A percentile compares a stretch with the other conserved stretches of the same genome.
Conservation (phyloP, 2,113 vertebrate species). For the Rutilus rutilus region DNA sequence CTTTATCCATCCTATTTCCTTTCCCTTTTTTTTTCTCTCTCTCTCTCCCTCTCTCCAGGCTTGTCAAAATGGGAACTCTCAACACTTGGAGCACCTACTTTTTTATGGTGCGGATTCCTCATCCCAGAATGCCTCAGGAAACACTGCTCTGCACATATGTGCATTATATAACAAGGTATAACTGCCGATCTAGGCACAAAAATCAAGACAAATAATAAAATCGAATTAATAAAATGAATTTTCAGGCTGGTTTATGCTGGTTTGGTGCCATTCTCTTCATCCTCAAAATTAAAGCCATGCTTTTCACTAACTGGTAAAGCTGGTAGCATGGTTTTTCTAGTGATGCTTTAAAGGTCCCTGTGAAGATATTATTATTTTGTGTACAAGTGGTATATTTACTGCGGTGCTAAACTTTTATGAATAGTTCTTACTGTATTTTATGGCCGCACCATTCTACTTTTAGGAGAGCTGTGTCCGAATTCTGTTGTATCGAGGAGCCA, state of each 20-base stretch:
- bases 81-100: conserved; percentile 90
- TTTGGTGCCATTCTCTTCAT: neutral
- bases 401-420: neutral
- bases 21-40: neutral
- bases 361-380: neutral
- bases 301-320: neutral
- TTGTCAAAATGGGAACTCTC: conserved; percentile 87
- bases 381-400: neutral
- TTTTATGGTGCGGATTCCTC: conserved; percentile 89
- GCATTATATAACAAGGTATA: conserved; percentile 92
- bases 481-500: conserved; percentile 87
- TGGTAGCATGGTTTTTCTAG: neutral
- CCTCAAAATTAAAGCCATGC: neutral
- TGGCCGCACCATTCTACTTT: conserved; percentile 15
- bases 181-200: neutral
- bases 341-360: neutral
- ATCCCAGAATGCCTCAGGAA: conserved; percentile 91
- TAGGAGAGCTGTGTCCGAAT: conserved; percentile 91
- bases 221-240: neutral
- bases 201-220: neutral
- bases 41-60: conserved; percentile 62
- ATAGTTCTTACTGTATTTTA: neutral
- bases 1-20: neutral
- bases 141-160: conserved; percentile 92
- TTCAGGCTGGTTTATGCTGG: neutral